phyloP scores from a whole-genome alignment of 2,113 vertebrate genomes.

The Lagenorhynchus albirostris region DNA sequence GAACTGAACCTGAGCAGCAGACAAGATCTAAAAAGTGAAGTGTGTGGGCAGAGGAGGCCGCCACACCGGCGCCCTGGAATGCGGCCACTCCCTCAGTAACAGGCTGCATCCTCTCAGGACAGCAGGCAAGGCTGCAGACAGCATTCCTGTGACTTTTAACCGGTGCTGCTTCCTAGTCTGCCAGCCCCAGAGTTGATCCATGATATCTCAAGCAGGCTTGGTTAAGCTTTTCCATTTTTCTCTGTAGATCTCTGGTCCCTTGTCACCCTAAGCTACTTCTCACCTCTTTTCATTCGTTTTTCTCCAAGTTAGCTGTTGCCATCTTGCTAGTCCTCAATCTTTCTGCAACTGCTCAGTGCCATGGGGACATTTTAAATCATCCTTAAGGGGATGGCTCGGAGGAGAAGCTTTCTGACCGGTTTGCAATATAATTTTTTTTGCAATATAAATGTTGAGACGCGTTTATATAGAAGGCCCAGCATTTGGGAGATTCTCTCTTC shows the following conservation, averaged over 20 bases:
- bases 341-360: background rate
- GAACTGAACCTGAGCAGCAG: background rate
- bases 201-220: background rate
- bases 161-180: background rate
- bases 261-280: background rate
- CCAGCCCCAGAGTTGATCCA: background rate
- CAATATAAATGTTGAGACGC: background rate
- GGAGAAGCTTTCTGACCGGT: background rate
- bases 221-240: background rate
- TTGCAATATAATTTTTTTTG: background rate
- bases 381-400: background rate
- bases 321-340: background rate
- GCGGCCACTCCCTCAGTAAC: background rate
- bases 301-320: background rate
- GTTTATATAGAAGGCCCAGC: background rate
- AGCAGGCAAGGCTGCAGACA: background rate
- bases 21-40: background rate
- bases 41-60: background rate
- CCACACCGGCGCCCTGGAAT: background rate
- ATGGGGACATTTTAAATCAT: background rate
- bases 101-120: fast-evolving
- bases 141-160: background rate
- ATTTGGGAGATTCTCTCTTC: background rate
- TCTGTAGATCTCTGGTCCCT: background rate
- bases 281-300: background rate